Base-by-base conservation (phyloP, 2,888 invertebrate species). In the Antheraea yamamai region DNA sequence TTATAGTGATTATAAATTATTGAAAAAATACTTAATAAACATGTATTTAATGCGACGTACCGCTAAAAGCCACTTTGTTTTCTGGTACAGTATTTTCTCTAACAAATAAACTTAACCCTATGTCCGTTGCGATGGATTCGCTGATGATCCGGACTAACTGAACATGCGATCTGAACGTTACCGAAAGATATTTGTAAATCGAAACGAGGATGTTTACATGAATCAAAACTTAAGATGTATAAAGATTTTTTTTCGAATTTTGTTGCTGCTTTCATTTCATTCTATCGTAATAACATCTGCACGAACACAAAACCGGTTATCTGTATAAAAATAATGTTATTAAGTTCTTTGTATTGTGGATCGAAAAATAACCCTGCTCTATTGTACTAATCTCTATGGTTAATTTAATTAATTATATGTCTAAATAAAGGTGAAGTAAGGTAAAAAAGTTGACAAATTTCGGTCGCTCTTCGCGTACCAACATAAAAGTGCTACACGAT, bases 361-460 rank as follows among this genome's bases (percentile, higher is more conserved):
- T 95, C 94, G 94, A 94, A 95, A 95, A 95, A 91, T 92, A 95
- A 95, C 94, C 94, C 94, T 94, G 95, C 93, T 94, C 94, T 95
- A 95, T 95, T 94, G 93, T 93, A 94, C 94, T 95, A 95, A 91
- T 88, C 86, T 84, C 94, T 95, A 95, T 95, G 94, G 92, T 94
- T 94, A 94, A 94, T 88, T 92, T 94, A 94, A 94, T 92, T 92
- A 94, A 94, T 92, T 94, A 94, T 70, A 70, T 39, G 87, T 88
- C 90, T 92, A 94, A 94, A 94, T 93, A 93, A 92, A 94, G 94
- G 86, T 88, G 88, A 85, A 92, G 92, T 90, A 93, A 94, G 93
- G 94, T 94, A 12, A 23, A 93, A 92, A 93, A 92, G 93, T 94
- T 93, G 94, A 94, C 92, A 93, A 93, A 90, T 90, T 88, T 80